Evolutionary conservation across 1,140 invertebrate genomes (phyloP).

Genomic region (Amphibalanus amphitrite): DNA sequence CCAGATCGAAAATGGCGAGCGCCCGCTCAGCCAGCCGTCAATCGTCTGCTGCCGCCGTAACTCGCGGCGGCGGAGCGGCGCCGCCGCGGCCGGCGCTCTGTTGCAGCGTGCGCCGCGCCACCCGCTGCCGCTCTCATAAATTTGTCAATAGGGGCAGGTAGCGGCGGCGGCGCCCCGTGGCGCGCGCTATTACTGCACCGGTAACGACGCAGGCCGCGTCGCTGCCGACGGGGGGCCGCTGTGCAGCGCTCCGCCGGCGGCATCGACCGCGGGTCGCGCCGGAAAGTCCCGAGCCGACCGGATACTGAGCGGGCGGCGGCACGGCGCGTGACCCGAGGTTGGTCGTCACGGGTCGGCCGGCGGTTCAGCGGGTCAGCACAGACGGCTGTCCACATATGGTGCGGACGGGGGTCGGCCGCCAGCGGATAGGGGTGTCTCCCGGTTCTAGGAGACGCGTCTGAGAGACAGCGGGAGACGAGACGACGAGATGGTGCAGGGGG

Average conservation of each 20-base stretch:
- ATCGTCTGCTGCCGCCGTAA: background rate
- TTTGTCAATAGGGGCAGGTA: slow-evolving; percentile 1
- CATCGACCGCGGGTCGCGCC: background rate
- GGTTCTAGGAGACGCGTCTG: too few relatives aligned
- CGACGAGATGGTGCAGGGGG: too few relatives aligned
- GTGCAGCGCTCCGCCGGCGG: background rate
- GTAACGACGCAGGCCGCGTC: background rate
- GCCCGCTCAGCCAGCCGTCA: background rate
- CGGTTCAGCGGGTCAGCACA: too few relatives aligned
- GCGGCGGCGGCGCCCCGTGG: too few relatives aligned
- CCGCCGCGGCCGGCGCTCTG: background rate
- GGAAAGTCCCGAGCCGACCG: background rate
- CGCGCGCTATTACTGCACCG: background rate
- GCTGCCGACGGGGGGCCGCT: too few relatives aligned
- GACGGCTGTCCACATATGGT: too few relatives aligned
- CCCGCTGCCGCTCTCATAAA: background rate
- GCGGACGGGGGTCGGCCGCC: too few relatives aligned
- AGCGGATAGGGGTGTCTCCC: too few relatives aligned
- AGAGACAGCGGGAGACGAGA: too few relatives aligned
- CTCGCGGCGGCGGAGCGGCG: background rate
- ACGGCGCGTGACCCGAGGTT: too few relatives aligned
- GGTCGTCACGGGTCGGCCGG: too few relatives aligned
- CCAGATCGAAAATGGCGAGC: background rate
- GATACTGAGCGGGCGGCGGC: too few relatives aligned
- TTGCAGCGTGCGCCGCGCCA: background rate